A percentile compares a stretch with the other conserved stretches of the same genome.
These are phyloP conservation scores for Micropoecilia bifurca DNA, from an alignment of 2,797 vertebrate species.

Conservation along the genomic window DNA sequence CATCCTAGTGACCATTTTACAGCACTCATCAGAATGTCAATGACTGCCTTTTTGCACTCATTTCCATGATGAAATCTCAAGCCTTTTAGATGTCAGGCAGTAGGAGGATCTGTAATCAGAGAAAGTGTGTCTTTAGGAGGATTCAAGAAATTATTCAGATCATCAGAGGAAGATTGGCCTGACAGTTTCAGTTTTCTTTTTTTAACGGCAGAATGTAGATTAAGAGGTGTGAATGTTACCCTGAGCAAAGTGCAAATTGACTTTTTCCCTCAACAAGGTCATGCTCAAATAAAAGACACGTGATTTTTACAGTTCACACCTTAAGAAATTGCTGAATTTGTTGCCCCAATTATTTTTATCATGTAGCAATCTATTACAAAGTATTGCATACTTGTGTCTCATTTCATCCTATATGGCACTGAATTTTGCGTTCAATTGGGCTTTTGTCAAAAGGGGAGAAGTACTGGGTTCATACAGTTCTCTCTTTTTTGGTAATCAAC, in stretches of 20 bases:
- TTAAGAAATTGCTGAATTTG: slow-evolving; percentile 17
- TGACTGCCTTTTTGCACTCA: slow-evolving; percentile 35
- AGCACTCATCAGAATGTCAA: slow-evolving; percentile 14
- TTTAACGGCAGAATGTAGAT: slow-evolving; percentile 28
- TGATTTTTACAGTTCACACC: slow-evolving; percentile 31
- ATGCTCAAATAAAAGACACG: slow-evolving; percentile 26
- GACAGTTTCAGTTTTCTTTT: slow-evolving; percentile 22
- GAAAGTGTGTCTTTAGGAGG: slow-evolving; percentile 23
- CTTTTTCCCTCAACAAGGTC: slow-evolving; percentile 41
- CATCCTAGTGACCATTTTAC: slow-evolving; percentile 38
- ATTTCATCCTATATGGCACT: slow-evolving; percentile 13
- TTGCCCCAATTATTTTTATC: slow-evolving; percentile 15
- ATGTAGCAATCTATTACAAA: slow-evolving; percentile 42
- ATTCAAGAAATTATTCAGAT: slow-evolving; percentile 39
- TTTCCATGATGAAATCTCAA: slow-evolving; percentile 33
- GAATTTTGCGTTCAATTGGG: neutral
- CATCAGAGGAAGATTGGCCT: slow-evolving; percentile 33
- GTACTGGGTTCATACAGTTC: slow-evolving; percentile 26
- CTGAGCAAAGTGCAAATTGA: slow-evolving; percentile 36
- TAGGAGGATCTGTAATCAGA: slow-evolving; percentile 12
- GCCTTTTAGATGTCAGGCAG: slow-evolving; percentile 26
- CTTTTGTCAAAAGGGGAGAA: neutral
- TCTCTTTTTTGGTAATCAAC: slow-evolving; percentile 34
- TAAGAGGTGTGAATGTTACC: slow-evolving; percentile 39
- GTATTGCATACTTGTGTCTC: neutral